Evolutionary conservation across 2,113 vertebrate genomes (phyloP), one percentile per base, ranked within the genome.

Genomic region (Grantiella picta): DNA sequence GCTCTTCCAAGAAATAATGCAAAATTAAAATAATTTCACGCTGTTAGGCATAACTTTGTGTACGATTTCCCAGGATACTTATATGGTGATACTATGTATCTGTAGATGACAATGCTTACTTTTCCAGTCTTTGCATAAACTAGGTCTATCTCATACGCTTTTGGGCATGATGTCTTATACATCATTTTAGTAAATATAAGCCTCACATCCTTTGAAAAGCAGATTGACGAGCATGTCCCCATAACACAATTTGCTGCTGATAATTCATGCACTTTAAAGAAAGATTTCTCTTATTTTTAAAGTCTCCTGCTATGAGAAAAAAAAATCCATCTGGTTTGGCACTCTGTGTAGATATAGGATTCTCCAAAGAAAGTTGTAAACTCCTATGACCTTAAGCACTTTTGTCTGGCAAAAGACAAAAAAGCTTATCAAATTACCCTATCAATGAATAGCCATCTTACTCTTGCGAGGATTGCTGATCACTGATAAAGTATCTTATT

Each of bases 131-230:
- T 49, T 28, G 7, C 14, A 16, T 42, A 76, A 57, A 11, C 10
- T 27, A 63, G 6, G 25, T 18, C 40, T 76, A 13, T 31, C 16
- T 56, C 36, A 3, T 12, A 44, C 4, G 7, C 3, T 71, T 63
- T 35, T 0, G 1, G 21, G 11, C 44, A 15, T 10, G 24, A 5
- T 47, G 21, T 68, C 6, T 66, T 35, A 15, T 24, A 23, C 5
- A 3, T 65, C 14, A 5, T 52, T 76, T 64, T 49, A 44, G n/a
- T 33, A 72, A 50, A 47, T 21, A 10, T 1, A 35, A 75, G 29
- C n/a, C 14, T 63, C 4, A 1, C 24, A 10, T 49, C 15, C 40
- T 79, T 76, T 69, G 24, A 54, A 50, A 93, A 90, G 29, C 33
- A 47, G 12, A 21, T 16, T 47, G 29, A 70, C 52, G 47, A 82